Evolutionary conservation across 2,888 invertebrate genomes (phyloP).

Genomic region (Apamea monoglypha): DNA sequence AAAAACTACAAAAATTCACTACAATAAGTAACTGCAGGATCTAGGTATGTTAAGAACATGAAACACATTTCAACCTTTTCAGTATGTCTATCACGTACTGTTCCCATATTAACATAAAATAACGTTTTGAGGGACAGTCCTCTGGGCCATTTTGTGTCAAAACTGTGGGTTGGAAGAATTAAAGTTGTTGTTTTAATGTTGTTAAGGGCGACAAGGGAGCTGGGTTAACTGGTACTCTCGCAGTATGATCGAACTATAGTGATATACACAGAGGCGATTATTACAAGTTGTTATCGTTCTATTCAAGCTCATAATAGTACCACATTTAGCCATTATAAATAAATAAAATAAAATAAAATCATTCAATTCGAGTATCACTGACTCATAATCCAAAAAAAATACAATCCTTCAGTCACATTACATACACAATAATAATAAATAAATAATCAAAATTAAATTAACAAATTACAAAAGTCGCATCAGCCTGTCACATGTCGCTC

Average conservation of each 20-base stretch:
- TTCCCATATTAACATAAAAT: constrained; percentile 38
- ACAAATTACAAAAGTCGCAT: too few relatives aligned
- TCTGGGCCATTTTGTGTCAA: constrained; percentile 13
- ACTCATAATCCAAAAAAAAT: too few relatives aligned
- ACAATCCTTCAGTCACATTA: too few relatives aligned
- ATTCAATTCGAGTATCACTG: too few relatives aligned
- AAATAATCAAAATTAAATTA: too few relatives aligned
- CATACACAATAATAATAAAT: too few relatives aligned
- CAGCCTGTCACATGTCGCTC: too few relatives aligned
- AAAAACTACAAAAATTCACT: not conserved
- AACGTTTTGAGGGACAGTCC: constrained; percentile 13
- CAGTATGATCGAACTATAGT: not conserved
- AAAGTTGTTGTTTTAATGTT: constrained; percentile 6
- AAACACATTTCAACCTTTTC: constrained; percentile 7
- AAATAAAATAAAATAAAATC: too few relatives aligned
- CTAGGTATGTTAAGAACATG: not conserved
- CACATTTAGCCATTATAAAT: not conserved
- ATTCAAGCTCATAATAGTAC: too few relatives aligned
- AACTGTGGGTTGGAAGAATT: constrained; percentile 5
- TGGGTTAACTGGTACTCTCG: not conserved
- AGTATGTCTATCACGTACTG: constrained; percentile 32
- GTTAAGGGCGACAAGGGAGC: not conserved
- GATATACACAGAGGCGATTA: not conserved
- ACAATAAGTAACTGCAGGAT: not conserved
- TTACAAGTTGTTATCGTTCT: too few relatives aligned